Conservation (phyloP, 2,888 invertebrate genomes). For the Mesochorus sp. region DNA sequence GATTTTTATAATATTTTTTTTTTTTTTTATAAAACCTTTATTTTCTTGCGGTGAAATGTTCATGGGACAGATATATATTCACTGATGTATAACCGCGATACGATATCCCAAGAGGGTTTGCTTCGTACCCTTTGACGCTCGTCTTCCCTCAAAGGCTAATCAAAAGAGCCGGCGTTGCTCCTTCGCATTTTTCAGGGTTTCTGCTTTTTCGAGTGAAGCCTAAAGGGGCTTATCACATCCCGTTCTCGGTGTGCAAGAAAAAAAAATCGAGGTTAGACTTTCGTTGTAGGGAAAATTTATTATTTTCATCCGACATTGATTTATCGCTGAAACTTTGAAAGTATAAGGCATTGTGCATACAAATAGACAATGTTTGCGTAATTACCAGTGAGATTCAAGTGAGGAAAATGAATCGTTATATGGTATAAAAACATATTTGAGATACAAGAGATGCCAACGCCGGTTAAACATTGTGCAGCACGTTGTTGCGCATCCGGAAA, state of each 20-base stretch:
- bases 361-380: background rate
- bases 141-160: slow-evolving; percentile 22
- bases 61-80: slow-evolving; percentile 13
- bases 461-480: background rate
- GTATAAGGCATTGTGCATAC: background rate
- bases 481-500: slow-evolving; percentile 37
- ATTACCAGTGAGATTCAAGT: background rate
- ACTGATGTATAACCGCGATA: slow-evolving; percentile 1
- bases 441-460: slow-evolving; percentile 8
- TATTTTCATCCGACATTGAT: background rate
- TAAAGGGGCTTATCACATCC: background rate
- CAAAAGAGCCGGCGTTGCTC: background rate
- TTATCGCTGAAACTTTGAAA: background rate
- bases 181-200: background rate
- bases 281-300: background rate
- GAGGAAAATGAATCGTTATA: background rate
- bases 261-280: background rate
- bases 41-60: background rate
- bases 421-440: background rate
- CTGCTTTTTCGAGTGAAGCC: background rate
- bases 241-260: too few species aligned
- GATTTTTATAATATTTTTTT: background rate
- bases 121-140: background rate
- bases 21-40: background rate
- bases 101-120: slow-evolving; percentile 8